These are phyloP conservation scores for Andrena bicolor DNA, from an alignment of 2,888 invertebrate species.

Conservation along the genomic window DNA sequence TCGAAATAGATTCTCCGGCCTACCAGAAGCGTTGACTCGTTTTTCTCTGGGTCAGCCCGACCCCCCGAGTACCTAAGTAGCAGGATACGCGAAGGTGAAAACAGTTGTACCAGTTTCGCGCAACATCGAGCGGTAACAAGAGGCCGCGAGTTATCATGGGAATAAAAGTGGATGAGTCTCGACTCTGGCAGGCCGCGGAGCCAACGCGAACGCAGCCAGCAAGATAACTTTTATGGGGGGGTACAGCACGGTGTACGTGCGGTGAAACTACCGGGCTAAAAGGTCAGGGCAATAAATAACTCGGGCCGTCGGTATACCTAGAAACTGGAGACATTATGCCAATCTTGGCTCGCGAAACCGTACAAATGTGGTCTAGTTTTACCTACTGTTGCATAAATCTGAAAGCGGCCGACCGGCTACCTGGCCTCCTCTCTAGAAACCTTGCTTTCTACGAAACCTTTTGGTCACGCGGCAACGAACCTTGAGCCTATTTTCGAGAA, in stretches of 20 bases:
- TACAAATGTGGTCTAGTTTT: constrained; percentile 77
- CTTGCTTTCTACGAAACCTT: constrained; percentile 62
- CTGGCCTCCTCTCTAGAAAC: constrained; percentile 62
- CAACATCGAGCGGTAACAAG: constrained; percentile 22
- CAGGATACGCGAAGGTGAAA: constrained; percentile 17
- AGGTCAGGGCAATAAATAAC: constrained; percentile 84
- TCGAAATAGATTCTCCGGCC: no score
- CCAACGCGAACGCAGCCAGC: constrained; percentile 56
- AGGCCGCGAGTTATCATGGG: constrained; percentile 48
- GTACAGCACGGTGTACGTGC: constrained; percentile 70
- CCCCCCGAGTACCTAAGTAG: no score
- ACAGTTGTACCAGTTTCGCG: constrained; percentile 27
- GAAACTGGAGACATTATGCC: constrained; percentile 78
- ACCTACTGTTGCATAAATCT: constrained; percentile 73
- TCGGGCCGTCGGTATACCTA: constrained; percentile 77
- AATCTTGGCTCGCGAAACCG: constrained; percentile 69
- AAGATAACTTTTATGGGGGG: constrained; percentile 76
- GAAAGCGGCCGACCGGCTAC: constrained; percentile 61
- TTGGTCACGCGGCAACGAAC: constrained; percentile 50
- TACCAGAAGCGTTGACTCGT: no score
- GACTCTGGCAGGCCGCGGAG: constrained; percentile 61
- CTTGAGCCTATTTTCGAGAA: constrained; percentile 65
- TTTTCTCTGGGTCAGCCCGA: no score
- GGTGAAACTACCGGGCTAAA: constrained; percentile 81
- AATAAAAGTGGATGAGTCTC: constrained; percentile 68